phyloP scores from a whole-genome alignment of 2,113 vertebrate species.

The Phocoena phocoena region DNA sequence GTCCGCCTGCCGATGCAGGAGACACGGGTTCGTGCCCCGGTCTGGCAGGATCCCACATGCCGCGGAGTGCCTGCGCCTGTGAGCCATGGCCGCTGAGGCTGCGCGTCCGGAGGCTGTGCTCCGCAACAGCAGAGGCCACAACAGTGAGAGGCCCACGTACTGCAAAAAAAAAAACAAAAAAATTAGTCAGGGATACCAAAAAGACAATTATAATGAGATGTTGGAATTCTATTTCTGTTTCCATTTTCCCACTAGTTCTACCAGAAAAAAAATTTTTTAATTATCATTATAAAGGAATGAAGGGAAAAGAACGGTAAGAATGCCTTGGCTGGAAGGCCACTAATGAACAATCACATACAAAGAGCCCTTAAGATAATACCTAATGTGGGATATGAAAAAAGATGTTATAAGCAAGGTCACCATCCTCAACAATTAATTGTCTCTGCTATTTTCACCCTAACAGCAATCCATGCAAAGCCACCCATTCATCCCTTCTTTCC shows the following conservation, averaged over 20 bases:
- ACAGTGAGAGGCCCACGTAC: too few species aligned
- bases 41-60: too few species aligned
- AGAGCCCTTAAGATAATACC: background rate
- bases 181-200: background rate
- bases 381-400: background rate
- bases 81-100: too few species aligned
- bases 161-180: background rate
- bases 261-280: background rate
- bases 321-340: background rate
- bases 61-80: fast-evolving
- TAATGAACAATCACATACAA: background rate
- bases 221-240: background rate
- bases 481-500: background rate
- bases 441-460: background rate
- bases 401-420: background rate
- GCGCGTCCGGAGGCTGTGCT: too few species aligned
- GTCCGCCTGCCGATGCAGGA: too few species aligned
- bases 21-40: fast-evolving
- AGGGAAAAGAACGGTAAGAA: background rate
- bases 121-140: too few species aligned
- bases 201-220: background rate
- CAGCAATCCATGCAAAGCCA: background rate
- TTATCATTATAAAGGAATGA: background rate
- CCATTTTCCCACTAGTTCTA: background rate
- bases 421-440: background rate